These are phyloP conservation scores for Darevskia nairensis DNA, from an alignment of 2,797 vertebrate genomes.

Conservation along the genomic window DNA sequence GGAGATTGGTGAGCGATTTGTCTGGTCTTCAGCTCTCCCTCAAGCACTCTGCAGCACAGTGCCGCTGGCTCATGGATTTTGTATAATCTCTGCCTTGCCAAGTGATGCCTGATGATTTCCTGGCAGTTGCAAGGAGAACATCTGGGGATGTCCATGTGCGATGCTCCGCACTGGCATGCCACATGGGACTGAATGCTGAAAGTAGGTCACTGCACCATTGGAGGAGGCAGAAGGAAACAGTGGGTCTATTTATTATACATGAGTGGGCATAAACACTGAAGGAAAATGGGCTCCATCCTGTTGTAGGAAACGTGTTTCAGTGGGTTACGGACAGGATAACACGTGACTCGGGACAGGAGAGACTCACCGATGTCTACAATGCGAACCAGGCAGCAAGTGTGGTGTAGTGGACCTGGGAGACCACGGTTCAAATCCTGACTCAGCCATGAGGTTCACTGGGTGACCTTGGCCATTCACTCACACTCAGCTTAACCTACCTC, in stretches of 20 bases:
- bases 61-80: background rate
- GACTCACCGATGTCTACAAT: background rate
- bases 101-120: background rate
- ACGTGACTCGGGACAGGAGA: background rate
- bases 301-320: background rate
- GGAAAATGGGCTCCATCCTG: background rate
- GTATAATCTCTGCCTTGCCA: background rate
- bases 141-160: background rate
- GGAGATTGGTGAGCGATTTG: background rate
- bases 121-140: background rate
- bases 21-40: too few relatives aligned
- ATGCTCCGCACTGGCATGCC: background rate
- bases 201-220: background rate
- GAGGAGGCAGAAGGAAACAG: background rate
- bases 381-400: too few relatives aligned
- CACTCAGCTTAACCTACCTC: too few relatives aligned
- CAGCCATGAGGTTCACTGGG: too few relatives aligned
- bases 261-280: background rate
- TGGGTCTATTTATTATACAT: background rate
- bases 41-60: conserved; percentile 1
- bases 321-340: background rate
- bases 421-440: too few relatives aligned
- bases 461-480: too few relatives aligned
- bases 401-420: too few relatives aligned
- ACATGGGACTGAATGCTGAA: background rate